phyloP scores from a whole-genome alignment of 2,797 vertebrate species.

The Vespertilio murinus region DNA sequence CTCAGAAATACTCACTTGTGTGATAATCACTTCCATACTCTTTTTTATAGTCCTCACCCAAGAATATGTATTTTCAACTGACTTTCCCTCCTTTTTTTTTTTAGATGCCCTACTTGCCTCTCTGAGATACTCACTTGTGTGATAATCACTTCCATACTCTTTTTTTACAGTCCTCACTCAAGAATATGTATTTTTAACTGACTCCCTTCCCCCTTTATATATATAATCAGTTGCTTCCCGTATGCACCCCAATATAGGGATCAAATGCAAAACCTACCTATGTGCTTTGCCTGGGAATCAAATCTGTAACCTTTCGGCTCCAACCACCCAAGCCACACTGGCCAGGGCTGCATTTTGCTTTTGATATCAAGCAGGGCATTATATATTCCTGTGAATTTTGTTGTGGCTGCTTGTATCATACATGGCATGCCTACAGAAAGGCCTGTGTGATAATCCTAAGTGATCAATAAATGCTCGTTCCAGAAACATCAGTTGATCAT shows the following conservation, averaged over 20 bases:
- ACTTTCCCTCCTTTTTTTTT: background rate
- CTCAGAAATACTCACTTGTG: background rate
- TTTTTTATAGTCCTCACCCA: background rate
- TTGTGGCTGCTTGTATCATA: background rate
- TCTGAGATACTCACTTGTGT: background rate
- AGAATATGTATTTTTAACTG: background rate
- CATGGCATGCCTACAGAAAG: conserved; percentile 90
- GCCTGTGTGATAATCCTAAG: conserved; percentile 92
- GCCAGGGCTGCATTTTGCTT: background rate
- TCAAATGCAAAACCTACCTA: no score
- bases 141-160: background rate
- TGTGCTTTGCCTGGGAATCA: background rate
- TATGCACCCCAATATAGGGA: background rate
- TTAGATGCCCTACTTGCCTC: background rate
- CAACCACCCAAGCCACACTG: background rate
- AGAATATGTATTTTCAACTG: background rate
- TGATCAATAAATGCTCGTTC: conserved; percentile 95
- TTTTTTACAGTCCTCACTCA: background rate
- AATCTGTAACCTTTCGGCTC: background rate
- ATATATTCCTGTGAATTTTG: background rate
- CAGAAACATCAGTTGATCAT: conserved; percentile 96
- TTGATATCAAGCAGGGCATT: background rate
- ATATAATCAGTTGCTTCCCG: background rate
- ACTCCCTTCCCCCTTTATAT: background rate
- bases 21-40: background rate